Evolutionary conservation across 2,113 vertebrate genomes (phyloP), one percentile per base, ranked within the genome.

Genomic region (Brienomyrus brachyistius): DNA sequence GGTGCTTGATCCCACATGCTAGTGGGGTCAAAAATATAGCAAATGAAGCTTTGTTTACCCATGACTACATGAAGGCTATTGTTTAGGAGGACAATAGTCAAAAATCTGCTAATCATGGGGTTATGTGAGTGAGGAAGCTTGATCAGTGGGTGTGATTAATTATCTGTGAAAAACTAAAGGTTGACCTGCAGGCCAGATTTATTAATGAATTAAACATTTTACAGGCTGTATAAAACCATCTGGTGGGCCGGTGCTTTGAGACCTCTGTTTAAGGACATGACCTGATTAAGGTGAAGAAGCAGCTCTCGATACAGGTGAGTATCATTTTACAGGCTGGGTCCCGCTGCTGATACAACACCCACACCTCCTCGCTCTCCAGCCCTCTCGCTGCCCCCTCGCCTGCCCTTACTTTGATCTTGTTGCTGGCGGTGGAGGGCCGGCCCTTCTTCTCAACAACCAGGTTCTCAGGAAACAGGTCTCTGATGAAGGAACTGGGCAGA

Each of bases 321-420:
- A 27, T 70, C n/a, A 70, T 70, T 70, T 70, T 31, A 31, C n/a
- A 31, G 62, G 62, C n/a, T 2, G 10, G 62, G 3, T 31, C n/a
- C n/a, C 1, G 0, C 17, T 23, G 82, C 45, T 43, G 40, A 47
- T 23, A 9, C 40, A 7, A 19, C 35, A 19, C 77, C 40, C 82
- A 23, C 23, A 11, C 43, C 82, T 47, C 45, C 40, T 15, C n/a
- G 27, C 19, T 6, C 9, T 21, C 77, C 31, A 0, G 17, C 15
- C 17, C 77, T 3, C 31, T 21, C 40, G 0, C 31, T 80, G 74
- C 74, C 17, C 15, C 86, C 48, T 0, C 86, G 4, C 15, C 86
- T 3, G n/a, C 0, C 43, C 89, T 92, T 90, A 96, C 96, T 95
- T 97, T 97, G 91, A 97, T 97, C 92, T 97, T 96, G 83, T 88